phyloP scores from a whole-genome alignment of 2,797 vertebrate species.

The Lepus oiostolus region DNA sequence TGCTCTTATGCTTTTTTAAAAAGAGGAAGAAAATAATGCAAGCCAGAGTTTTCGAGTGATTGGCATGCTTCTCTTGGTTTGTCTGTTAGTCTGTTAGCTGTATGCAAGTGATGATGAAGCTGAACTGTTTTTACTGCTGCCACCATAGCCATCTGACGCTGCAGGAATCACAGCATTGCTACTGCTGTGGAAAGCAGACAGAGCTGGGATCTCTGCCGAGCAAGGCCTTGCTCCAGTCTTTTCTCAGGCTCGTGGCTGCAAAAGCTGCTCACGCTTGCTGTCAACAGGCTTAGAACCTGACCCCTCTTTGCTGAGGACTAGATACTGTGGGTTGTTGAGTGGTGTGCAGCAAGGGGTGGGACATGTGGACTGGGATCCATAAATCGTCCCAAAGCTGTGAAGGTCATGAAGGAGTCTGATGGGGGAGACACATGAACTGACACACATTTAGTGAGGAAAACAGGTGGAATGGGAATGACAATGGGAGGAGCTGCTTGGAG shows the following conservation, averaged over 20 bases:
- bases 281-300: constrained; percentile 79
- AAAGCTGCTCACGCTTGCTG: background rate
- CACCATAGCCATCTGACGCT: background rate
- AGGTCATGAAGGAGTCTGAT: no score
- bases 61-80: background rate
- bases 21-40: background rate
- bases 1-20: background rate
- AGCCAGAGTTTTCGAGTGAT: background rate
- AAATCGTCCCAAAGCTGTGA: no score
- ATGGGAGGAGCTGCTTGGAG: no score
- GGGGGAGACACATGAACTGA: no score
- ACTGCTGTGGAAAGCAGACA: background rate
- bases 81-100: background rate
- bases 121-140: background rate
- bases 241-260: background rate
- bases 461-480: no score
- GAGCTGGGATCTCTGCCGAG: background rate
- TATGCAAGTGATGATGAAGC: background rate
- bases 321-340: constrained; percentile 90
- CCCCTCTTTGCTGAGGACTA: constrained; percentile 92
- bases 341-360: no score
- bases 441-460: no score
- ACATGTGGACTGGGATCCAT: no score
- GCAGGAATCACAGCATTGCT: background rate
- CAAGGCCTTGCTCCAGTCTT: background rate